Percentiles rank a stretch among this genome's conserved stretches.
Conservation (phyloP, 2,888 invertebrate species). For the Aphodius granarius region DNA sequence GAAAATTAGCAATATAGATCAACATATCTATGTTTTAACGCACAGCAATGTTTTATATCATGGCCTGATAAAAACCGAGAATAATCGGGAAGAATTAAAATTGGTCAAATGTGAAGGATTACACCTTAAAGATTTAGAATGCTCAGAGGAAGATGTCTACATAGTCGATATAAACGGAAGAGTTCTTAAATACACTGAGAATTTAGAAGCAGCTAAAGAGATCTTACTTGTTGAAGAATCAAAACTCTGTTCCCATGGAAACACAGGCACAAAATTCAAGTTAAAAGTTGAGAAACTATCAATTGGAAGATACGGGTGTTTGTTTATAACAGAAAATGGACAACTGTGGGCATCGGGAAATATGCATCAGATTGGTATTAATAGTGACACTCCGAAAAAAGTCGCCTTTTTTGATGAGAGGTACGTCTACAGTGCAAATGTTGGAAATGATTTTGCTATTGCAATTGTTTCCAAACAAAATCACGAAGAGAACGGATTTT, state of each 20-base stretch:
- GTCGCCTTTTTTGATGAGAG: slow-evolving; percentile 70
- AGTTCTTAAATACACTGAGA: slow-evolving; percentile 59
- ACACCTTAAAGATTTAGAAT: slow-evolving; percentile 65
- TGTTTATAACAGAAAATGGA: slow-evolving; percentile 68
- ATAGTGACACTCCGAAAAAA: slow-evolving; percentile 62
- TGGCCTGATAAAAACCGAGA: slow-evolving; percentile 47
- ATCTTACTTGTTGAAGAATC: slow-evolving; percentile 65
- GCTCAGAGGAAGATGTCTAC: slow-evolving; percentile 62
- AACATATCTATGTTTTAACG: slow-evolving; percentile 55
- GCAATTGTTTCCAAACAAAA: slow-evolving; percentile 66
- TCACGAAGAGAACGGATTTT: slow-evolving; percentile 55
- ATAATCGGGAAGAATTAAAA: slow-evolving; percentile 51
- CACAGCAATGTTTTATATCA: slow-evolving; percentile 52
- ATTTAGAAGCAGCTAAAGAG: slow-evolving; percentile 62
- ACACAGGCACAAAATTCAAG: slow-evolving; percentile 61
- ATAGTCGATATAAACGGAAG: slow-evolving; percentile 65
- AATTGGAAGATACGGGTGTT: slow-evolving; percentile 63
- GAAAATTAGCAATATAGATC: slow-evolving; percentile 54
- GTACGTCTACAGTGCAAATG: slow-evolving; percentile 68
- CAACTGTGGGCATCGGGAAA: slow-evolving; percentile 71
- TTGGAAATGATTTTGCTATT: slow-evolving; percentile 78
- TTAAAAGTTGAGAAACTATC: slow-evolving; percentile 66
- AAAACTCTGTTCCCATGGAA: slow-evolving; percentile 68
- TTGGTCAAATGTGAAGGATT: slow-evolving; percentile 58
- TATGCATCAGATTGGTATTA: slow-evolving; percentile 68